phyloP scores from a whole-genome alignment of 2,888 invertebrate genomes.

The Macroteleia sp. region DNA sequence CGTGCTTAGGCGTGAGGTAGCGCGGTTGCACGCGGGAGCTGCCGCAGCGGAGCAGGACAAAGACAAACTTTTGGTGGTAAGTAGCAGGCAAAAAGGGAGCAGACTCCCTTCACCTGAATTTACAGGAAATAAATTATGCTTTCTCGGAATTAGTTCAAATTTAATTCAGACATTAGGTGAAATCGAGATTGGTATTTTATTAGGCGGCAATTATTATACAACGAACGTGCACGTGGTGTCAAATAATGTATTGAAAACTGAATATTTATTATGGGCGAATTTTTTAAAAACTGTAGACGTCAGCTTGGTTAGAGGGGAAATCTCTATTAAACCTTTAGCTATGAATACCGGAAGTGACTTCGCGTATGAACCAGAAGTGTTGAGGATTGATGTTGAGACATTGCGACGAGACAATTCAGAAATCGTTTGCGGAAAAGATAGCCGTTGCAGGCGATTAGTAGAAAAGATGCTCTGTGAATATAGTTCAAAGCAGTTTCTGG shows the following conservation, averaged over 20 bases:
- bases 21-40: background rate
- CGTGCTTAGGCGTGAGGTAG: background rate
- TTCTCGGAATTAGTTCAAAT: background rate
- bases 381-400: conserved; percentile 11
- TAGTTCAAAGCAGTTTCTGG: background rate
- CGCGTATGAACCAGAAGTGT: background rate
- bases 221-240: background rate
- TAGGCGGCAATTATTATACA: background rate
- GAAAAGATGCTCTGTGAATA: background rate
- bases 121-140: background rate
- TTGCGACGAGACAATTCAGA: background rate
- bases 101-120: background rate
- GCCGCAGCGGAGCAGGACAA: background rate
- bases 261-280: background rate
- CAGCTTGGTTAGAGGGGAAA: background rate
- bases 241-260: background rate
- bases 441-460: background rate
- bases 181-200: background rate
- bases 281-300: conserved; percentile 3
- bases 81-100: background rate
- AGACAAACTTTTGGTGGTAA: too few species aligned
- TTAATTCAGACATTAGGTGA: background rate
- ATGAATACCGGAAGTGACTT: background rate
- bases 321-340: background rate
- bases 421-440: background rate